Conservation (phyloP, 2,888 invertebrate species). For the Raillietiella orientalis region DNA sequence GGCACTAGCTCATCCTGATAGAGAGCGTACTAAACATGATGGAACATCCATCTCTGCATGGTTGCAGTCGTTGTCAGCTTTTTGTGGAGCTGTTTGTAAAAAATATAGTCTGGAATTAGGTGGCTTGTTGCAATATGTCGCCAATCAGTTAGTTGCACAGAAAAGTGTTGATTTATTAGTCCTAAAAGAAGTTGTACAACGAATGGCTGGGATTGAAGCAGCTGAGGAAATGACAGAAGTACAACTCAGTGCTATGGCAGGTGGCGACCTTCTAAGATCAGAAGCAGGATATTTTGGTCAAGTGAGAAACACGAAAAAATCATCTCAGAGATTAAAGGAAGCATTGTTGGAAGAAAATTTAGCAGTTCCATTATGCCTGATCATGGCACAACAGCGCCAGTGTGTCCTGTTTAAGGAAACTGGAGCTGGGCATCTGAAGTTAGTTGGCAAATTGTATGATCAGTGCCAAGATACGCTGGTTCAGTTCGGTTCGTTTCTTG, state of each 20-base stretch:
- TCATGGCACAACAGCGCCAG: slow-evolving; percentile 89
- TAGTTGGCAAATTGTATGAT: slow-evolving; percentile 41
- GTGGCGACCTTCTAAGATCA: slow-evolving; percentile 72
- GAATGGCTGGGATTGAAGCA: slow-evolving; percentile 96
- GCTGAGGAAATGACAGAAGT: slow-evolving; percentile 84
- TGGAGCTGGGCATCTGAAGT: slow-evolving; percentile 16
- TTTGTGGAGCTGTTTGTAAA: slow-evolving; percentile 84
- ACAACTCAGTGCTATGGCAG: slow-evolving; percentile 83
- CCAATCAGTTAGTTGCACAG: slow-evolving; percentile 79
- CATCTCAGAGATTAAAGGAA: slow-evolving; percentile 74
- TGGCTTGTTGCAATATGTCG: slow-evolving; percentile 80
- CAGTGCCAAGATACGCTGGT: slow-evolving; percentile 94
- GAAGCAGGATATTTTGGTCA: slow-evolving; percentile 72
- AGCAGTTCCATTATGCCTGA: slow-evolving; percentile 61
- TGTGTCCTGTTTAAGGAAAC: slow-evolving; percentile 37
- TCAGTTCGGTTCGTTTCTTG: slow-evolving; percentile 86
- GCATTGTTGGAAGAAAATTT: slow-evolving; percentile 74
- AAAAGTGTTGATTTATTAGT: slow-evolving; percentile 39
- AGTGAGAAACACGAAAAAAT: slow-evolving; percentile 82
- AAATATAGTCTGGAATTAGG: slow-evolving; percentile 88
- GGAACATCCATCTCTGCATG: slow-evolving; percentile 72
- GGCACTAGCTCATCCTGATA: slow-evolving; percentile 38
- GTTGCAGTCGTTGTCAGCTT: slow-evolving; percentile 76
- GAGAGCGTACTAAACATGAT: slow-evolving; percentile 41
- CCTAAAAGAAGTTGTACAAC: slow-evolving; percentile 86